Evolutionary conservation across 2,797 vertebrate genomes (phyloP), one percentile per base, ranked within the genome.

Genomic region (Eulemur albifrons): DNA sequence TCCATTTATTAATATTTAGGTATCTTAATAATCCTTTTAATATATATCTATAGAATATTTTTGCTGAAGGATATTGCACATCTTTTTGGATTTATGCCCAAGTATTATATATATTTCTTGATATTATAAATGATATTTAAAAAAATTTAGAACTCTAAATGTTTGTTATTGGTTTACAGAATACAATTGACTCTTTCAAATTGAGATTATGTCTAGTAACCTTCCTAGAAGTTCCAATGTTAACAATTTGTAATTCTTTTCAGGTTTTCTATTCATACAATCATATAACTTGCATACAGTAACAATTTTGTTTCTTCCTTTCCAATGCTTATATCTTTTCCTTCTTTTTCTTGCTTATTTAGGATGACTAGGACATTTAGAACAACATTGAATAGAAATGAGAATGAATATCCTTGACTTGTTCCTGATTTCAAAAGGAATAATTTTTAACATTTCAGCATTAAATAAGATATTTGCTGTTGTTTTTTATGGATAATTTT

Each of bases 231-330:
- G 13, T 11, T 57, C 38, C 38, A 80, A 30, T 88, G 38, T 43
- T 65, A 97, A 72, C 43, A 38, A 59, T 81, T 65, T 35, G 4
- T 69, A 84, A n/a, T 7, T 63, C 38, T 38, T 88, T 83, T 54
- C 12, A 70, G 40, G 5, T 76, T 84, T 84, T 59, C 35, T 50
- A 30, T 45, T 61, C 15, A 86, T 32, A 45, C 52, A 61, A 77
- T 80, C 25, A 93, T 35, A 35, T 86, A 52, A 79, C 63, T 65
- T 69, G 7, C 40, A 89, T 32, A n/a, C 15, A 43, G 12, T 52
- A 82, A 83, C 32, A 79, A 88, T 80, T 77, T 95, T 87, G 17
- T 90, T 80, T 82, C 23, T 92, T 81, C 30, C n/a, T 85, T 92
- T 79, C 48, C 4, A 67, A 67, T 48, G 5, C 1, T 59, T 52